Percentiles rank a stretch among this genome's conserved stretches.
Conservation (phyloP, 2,113 vertebrate species). For the Elaphurus davidianus region DNA sequence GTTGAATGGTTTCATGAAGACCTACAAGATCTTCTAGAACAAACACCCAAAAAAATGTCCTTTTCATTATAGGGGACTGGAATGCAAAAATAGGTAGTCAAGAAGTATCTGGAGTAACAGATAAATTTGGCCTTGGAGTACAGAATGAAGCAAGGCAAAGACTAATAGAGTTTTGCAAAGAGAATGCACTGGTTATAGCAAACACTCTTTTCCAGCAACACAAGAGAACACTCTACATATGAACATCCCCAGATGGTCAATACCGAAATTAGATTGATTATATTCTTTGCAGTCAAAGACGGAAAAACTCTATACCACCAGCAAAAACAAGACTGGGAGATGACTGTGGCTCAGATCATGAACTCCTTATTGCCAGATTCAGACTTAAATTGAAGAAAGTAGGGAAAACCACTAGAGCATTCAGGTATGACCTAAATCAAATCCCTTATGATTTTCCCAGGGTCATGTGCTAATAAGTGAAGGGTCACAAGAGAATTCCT, state of each 20-base stretch:
- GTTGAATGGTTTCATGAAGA: neutral
- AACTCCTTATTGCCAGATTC: neutral
- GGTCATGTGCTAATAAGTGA: neutral
- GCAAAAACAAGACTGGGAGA: fast-evolving
- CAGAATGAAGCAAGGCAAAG: neutral
- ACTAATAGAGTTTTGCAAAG: neutral
- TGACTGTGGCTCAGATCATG: neutral
- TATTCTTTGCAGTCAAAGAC: neutral
- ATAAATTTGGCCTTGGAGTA: neutral
- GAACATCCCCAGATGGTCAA: neutral
- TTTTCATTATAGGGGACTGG: neutral
- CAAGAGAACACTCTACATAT: neutral
- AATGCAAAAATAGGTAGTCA: neutral
- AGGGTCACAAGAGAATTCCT: neutral
- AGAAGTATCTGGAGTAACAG: neutral
- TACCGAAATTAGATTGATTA: neutral
- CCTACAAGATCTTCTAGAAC: neutral
- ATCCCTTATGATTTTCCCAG: neutral
- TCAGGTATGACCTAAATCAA: neutral
- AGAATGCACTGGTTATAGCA: neutral
- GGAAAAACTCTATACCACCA: neutral
- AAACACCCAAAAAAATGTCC: neutral
- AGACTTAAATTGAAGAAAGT: neutral
- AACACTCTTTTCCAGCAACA: neutral
- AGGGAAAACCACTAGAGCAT: neutral